Conservation (phyloP, 2,797 vertebrate species). For the Channa striata region DNA sequence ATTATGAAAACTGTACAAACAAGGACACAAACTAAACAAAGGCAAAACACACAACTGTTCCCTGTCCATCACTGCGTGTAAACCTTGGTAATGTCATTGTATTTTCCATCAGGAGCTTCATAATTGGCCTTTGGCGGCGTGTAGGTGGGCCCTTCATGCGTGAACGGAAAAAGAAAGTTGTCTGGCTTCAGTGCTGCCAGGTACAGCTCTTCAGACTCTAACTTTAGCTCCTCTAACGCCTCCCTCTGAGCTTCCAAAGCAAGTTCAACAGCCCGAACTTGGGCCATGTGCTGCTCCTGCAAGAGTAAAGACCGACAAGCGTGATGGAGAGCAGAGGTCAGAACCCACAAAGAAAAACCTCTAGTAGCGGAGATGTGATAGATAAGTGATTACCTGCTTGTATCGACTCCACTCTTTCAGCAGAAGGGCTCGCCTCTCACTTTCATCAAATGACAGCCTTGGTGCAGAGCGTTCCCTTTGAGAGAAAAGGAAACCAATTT, state of each 20-base stretch:
- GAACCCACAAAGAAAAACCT: slow-evolving; percentile 19
- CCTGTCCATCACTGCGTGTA: slow-evolving; percentile 86
- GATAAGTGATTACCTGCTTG: slow-evolving; percentile 80
- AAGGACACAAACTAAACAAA: slow-evolving; percentile 2
- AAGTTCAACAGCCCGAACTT: slow-evolving; percentile 80
- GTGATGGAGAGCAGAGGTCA: slow-evolving; percentile 6
- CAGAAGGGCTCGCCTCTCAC: slow-evolving; percentile 88
- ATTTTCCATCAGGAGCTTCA: slow-evolving; percentile 92
- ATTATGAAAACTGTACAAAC: slow-evolving; percentile 11
- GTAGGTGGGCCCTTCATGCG: slow-evolving; percentile 86
- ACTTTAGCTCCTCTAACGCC: slow-evolving; percentile 89
- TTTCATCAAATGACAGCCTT: slow-evolving; percentile 84
- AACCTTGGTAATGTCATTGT: slow-evolving; percentile 88
- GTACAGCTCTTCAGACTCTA: slow-evolving; percentile 90
- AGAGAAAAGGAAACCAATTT: slow-evolving; percentile 24
- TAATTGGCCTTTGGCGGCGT: slow-evolving; percentile 87
- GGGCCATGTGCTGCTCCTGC: slow-evolving; percentile 85
- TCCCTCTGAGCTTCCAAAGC: slow-evolving; percentile 88
- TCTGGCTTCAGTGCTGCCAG: slow-evolving; percentile 88
- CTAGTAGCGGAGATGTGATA: slow-evolving; percentile 3
- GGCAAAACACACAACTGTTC: not conserved
- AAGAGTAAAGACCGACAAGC: slow-evolving; percentile 21
- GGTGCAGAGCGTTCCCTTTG: slow-evolving; percentile 83
- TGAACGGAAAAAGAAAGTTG: slow-evolving; percentile 85
- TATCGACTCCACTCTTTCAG: slow-evolving; percentile 90